Evolutionary conservation across 2,888 invertebrate species (phyloP).

Genomic region (Anthoptus insignis): DNA sequence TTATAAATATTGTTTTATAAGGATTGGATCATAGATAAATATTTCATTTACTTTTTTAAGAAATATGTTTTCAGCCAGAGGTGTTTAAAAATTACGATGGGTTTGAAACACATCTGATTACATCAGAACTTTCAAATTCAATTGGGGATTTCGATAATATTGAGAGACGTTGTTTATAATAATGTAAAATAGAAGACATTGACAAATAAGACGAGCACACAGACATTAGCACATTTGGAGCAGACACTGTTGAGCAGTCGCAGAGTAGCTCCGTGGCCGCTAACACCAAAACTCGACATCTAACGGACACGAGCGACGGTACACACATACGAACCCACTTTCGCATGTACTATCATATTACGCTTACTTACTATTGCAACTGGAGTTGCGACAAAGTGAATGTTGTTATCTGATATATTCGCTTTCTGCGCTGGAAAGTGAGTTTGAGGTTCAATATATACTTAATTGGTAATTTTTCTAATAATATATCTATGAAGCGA

Average conservation of each 20-base stretch:
- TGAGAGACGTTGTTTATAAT: background rate
- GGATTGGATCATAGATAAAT: too few species aligned
- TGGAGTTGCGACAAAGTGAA: slow-evolving; percentile 6
- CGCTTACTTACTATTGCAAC: too few species aligned
- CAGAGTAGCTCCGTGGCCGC: slow-evolving; percentile 72
- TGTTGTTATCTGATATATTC: slow-evolving; percentile 8
- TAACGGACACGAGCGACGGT: slow-evolving; percentile 78
- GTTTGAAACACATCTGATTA: too few species aligned
- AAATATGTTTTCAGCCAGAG: too few species aligned
- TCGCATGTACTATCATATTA: background rate
- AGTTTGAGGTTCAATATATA: slow-evolving; percentile 6
- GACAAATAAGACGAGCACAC: slow-evolving; percentile 6
- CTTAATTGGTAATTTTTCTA: background rate
- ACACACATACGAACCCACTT: slow-evolving; percentile 63
- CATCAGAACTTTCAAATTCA: too few species aligned
- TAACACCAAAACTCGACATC: slow-evolving; percentile 84
- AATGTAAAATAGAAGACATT: background rate
- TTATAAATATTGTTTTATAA: too few species aligned
- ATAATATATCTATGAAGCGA: background rate
- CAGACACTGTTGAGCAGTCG: slow-evolving; percentile 61
- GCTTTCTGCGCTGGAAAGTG: slow-evolving; percentile 17
- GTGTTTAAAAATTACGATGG: too few species aligned
- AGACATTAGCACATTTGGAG: slow-evolving; percentile 32
- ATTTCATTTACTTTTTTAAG: too few species aligned
- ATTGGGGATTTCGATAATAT: background rate